A percentile compares a stretch with the other conserved stretches of the same genome.
Conservation (phyloP, 1,140 invertebrate genomes). For the Thaumetopoea pityocampa region DNA sequence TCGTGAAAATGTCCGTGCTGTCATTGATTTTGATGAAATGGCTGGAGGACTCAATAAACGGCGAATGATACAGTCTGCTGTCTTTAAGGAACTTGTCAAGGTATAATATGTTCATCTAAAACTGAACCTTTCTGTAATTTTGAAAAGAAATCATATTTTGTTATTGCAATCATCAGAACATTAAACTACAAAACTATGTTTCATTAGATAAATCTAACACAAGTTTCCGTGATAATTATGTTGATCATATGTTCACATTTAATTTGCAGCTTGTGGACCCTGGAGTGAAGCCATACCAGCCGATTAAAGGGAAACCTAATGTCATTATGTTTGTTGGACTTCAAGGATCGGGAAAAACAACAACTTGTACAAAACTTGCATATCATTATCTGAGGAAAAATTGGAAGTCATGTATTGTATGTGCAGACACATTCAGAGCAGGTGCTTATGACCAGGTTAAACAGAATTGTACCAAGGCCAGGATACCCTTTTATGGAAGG, state of each 20-base stretch:
- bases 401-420: conserved; percentile 99
- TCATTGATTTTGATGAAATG: conserved; percentile 99
- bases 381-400: conserved; percentile 99
- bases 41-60: conserved; percentile 98
- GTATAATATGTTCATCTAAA: conserved; percentile 72
- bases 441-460: conserved; percentile 99
- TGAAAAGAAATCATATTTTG: too few species aligned
- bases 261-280: conserved; percentile 94
- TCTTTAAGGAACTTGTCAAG: conserved; percentile 99
- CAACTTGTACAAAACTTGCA: conserved; percentile 99
- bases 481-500: conserved; percentile 99
- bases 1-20: conserved; percentile 97
- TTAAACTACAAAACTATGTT: background rate
- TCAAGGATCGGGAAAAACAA: conserved; percentile 99
- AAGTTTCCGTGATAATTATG: background rate
- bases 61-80: conserved; percentile 98
- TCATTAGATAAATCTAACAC: background rate
- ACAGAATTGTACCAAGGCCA: conserved; percentile 99
- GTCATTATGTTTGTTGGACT: conserved; percentile 99
- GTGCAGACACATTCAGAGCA: conserved; percentile 99
- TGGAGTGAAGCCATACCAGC: conserved; percentile 97
- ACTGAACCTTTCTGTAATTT: too few species aligned
- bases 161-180: too few species aligned
- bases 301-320: conserved; percentile 96
- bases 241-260: conserved; percentile 9